A percentile compares a stretch with the other conserved stretches of the same genome.
phyloP scores from a whole-genome alignment of 2,888 invertebrate species.

The Orchestes rusci region DNA sequence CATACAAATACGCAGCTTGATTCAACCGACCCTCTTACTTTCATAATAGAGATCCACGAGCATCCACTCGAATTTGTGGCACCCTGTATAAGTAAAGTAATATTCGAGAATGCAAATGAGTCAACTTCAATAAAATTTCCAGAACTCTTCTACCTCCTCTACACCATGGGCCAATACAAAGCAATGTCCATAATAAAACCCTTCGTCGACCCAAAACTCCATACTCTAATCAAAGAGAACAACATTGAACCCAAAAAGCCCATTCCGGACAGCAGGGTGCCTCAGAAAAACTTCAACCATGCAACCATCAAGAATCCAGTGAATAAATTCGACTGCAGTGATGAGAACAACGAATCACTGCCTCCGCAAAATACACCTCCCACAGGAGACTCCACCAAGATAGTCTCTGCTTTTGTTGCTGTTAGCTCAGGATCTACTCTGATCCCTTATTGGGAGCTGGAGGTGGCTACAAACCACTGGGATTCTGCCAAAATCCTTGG shows the following conservation, averaged over 20 bases:
- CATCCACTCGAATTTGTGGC: no score
- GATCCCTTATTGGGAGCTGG: conserved; percentile 70
- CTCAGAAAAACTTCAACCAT: conserved; percentile 15
- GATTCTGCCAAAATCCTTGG: conserved; percentile 63
- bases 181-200: conserved; percentile 64
- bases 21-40: no score
- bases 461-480: conserved; percentile 75
- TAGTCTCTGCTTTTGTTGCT: conserved; percentile 37
- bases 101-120: no score
- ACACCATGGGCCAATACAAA: conserved; percentile 66
- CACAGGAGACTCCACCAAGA: conserved; percentile 27
- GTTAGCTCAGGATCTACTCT: conserved; percentile 40
- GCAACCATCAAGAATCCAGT: conserved; percentile 35
- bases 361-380: no score
- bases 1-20: no score
- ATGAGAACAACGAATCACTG: conserved; percentile 12
- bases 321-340: conserved; percentile 35
- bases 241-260: conserved; percentile 9
- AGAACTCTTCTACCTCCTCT: conserved; percentile 71
- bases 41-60: no score
- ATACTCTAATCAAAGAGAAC: conserved; percentile 48
- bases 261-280: conserved; percentile 14
- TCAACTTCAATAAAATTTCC: conserved; percentile 35
- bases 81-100: no score
- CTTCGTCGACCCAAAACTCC: conserved; percentile 59